These are phyloP conservation scores for Parelbella ahira DNA, from an alignment of 2,888 invertebrate species.

Conservation along the genomic window DNA sequence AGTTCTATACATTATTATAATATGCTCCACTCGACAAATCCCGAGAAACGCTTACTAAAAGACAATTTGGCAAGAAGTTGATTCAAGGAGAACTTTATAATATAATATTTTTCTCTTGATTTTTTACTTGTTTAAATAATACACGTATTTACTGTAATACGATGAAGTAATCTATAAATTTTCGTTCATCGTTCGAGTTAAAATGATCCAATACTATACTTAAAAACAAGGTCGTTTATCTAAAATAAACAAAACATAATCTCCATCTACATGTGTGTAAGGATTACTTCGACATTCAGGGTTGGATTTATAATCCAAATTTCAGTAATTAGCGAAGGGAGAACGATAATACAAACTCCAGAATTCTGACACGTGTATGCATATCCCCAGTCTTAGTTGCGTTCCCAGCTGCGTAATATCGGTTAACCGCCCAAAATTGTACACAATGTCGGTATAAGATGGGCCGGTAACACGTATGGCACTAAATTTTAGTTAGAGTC, in stretches of 20 bases:
- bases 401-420: constrained; percentile 45
- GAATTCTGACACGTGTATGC: constrained; percentile 16
- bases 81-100: too few relatives aligned
- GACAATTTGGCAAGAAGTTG: constrained; percentile 7
- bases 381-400: constrained; percentile 21
- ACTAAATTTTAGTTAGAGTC: constrained; percentile 75
- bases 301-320: constrained; percentile 9
- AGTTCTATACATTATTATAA: constrained; percentile 8
- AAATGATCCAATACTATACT: too few relatives aligned
- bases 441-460: constrained; percentile 59
- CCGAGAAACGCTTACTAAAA: constrained; percentile 3
- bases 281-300: too few relatives aligned
- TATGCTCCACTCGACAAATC: constrained; percentile 7
- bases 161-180: too few relatives aligned
- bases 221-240: too few relatives aligned
- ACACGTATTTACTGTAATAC: too few relatives aligned
- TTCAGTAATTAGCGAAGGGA: constrained; percentile 2
- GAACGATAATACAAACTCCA: constrained; percentile 11
- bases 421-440: constrained; percentile 68
- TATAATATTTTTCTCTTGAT: too few relatives aligned
- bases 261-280: too few relatives aligned
- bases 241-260: too few relatives aligned
- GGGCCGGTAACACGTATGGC: constrained; percentile 63
- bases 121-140: too few relatives aligned
- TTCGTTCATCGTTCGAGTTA: too few relatives aligned